These are phyloP conservation scores for Gnatocerus cornutus DNA, from an alignment of 2,888 invertebrate species.

Conservation along the genomic window DNA sequence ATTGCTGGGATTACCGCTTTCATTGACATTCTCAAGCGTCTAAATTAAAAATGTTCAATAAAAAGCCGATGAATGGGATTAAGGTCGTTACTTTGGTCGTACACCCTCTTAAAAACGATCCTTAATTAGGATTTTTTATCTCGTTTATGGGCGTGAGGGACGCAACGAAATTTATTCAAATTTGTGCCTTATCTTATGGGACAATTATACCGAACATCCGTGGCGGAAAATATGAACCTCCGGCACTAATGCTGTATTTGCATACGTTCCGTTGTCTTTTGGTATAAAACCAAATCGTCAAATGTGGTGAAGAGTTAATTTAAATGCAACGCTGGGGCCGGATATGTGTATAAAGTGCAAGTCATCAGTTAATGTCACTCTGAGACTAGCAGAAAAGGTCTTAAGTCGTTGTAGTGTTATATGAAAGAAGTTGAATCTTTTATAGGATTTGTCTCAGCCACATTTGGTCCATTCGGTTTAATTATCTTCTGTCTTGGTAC, in stretches of 20 bases:
- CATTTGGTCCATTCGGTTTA: no score
- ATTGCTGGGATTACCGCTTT: conserved; percentile 29
- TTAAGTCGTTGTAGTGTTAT: no score
- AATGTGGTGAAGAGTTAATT: conserved; percentile 41
- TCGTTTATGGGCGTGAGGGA: conserved; percentile 7
- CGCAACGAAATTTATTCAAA: conserved; percentile 40
- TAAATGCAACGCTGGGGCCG: conserved; percentile 41
- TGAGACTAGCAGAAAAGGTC: no score
- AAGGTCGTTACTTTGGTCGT: neutral
- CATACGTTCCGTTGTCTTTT: conserved; percentile 41
- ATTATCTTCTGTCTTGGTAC: no score
- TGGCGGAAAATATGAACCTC: conserved; percentile 45
- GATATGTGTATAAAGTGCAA: neutral
- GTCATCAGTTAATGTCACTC: no score
- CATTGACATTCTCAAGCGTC: conserved; percentile 21
- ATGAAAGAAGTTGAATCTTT: no score
- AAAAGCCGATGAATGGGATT: conserved; percentile 13
- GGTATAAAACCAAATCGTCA: conserved; percentile 34
- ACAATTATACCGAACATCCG: conserved; percentile 35
- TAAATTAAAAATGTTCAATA: conserved; percentile 33
- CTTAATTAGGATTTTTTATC: conserved; percentile 21
- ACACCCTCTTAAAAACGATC: neutral
- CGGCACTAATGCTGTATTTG: conserved; percentile 42
- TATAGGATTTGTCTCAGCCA: no score
- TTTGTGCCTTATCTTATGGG: conserved; percentile 36